Percentiles rank a stretch among this genome's conserved stretches.
Conservation (phyloP, 1,140 invertebrate genomes). For the Acromyrmex echinatior region DNA sequence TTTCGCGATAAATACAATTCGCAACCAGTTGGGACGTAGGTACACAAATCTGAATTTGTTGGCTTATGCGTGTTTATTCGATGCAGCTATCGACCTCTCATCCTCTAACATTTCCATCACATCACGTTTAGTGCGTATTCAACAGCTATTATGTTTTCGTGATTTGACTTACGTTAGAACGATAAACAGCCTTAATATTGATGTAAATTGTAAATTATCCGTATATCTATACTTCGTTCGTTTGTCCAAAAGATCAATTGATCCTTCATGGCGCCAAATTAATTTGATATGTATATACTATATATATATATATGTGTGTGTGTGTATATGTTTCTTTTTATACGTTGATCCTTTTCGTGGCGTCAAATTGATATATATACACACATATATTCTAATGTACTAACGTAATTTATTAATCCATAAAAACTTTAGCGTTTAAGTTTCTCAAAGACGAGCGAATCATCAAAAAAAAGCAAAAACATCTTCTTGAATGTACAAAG, state of each 20-base stretch:
- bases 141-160: conserved; percentile 35
- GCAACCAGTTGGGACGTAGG: too few relatives aligned
- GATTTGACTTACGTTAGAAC: conserved; percentile 2
- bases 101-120: not conserved
- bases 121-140: conserved; percentile 19
- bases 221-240: conserved; percentile 3
- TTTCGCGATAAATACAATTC: too few relatives aligned
- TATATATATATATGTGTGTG: too few relatives aligned
- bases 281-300: not conserved
- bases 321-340: too few relatives aligned
- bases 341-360: too few relatives aligned
- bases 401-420: conserved; percentile 13
- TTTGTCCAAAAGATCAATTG: conserved; percentile 19
- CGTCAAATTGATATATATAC: not conserved
- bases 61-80: not conserved
- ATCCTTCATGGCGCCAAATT: too few relatives aligned
- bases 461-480: conserved; percentile 2
- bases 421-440: conserved; percentile 22
- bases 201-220: conserved; percentile 24
- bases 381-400: not conserved
- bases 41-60: not conserved
- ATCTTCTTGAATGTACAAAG: not conserved
- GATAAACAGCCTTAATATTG: conserved; percentile 35
- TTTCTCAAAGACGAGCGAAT: conserved; percentile 23
- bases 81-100: not conserved